phyloP scores from a whole-genome alignment of 2,797 vertebrate genomes.

The Halcyon chelicuti region DNA sequence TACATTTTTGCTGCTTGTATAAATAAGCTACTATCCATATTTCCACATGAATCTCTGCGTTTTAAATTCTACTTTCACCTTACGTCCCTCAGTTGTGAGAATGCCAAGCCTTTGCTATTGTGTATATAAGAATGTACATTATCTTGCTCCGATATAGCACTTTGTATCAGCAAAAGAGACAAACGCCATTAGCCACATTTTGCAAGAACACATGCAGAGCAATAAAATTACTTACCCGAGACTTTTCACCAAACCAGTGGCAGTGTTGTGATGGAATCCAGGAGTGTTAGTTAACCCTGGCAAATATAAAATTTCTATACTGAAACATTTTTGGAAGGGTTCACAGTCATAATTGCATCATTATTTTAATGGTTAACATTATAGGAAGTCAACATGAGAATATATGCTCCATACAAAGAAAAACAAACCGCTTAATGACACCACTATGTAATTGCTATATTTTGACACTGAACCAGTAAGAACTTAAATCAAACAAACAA shows the following conservation, averaged over 20 bases:
- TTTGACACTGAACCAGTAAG: neutral
- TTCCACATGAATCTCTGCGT: neutral
- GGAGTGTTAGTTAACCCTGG: neutral
- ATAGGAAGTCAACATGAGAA: neutral
- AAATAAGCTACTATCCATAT: neutral
- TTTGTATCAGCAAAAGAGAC: neutral
- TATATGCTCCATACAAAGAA: neutral
- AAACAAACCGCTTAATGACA: neutral
- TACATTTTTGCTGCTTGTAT: neutral
- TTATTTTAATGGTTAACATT: neutral
- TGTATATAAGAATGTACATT: neutral
- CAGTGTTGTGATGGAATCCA: accelerated
- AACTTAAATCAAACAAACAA: neutral
- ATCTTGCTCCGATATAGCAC: neutral
- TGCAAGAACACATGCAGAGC: neutral
- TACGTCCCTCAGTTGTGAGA: neutral
- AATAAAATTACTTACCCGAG: neutral
- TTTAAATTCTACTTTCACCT: neutral
- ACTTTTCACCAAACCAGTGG: neutral
- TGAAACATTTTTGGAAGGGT: neutral
- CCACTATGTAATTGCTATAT: neutral
- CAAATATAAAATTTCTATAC: neutral
- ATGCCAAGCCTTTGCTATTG: neutral
- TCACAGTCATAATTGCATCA: neutral
- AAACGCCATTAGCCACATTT: neutral